Conservation (phyloP, 2,797 vertebrate species). For the Poeciliopsis presidionis region DNA sequence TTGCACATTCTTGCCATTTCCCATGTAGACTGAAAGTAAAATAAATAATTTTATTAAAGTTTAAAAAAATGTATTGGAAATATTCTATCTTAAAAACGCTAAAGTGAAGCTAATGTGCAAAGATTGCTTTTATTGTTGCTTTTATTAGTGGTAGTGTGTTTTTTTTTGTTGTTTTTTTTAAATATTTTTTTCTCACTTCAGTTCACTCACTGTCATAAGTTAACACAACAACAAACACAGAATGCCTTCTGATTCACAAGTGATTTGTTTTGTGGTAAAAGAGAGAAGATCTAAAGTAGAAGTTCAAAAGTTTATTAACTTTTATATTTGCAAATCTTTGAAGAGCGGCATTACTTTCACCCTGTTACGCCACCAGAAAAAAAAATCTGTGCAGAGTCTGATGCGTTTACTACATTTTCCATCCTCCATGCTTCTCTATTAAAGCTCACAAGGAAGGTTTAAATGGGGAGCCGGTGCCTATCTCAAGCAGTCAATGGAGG, state of each 20-base stretch:
- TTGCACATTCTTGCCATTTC: background rate
- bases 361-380: background rate
- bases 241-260: background rate
- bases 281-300: background rate
- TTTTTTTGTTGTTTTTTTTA: background rate
- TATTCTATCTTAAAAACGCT: background rate
- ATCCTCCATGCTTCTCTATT: background rate
- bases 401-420: slow-evolving; percentile 1
- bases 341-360: background rate
- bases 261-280: background rate
- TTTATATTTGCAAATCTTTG: background rate
- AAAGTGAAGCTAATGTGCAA: background rate
- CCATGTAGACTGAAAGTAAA: background rate
- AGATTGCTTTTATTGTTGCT: background rate
- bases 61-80: background rate
- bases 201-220: background rate
- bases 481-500: background rate
- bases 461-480: background rate
- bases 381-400: background rate
- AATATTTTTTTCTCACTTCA: background rate
- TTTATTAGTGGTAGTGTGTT: background rate
- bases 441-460: slow-evolving; percentile 3
- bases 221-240: background rate
- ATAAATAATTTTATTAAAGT: background rate
- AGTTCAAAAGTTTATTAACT: background rate